Evolutionary conservation across 2,797 vertebrate species (phyloP).

Genomic region (Pachyuromys duprasi): DNA sequence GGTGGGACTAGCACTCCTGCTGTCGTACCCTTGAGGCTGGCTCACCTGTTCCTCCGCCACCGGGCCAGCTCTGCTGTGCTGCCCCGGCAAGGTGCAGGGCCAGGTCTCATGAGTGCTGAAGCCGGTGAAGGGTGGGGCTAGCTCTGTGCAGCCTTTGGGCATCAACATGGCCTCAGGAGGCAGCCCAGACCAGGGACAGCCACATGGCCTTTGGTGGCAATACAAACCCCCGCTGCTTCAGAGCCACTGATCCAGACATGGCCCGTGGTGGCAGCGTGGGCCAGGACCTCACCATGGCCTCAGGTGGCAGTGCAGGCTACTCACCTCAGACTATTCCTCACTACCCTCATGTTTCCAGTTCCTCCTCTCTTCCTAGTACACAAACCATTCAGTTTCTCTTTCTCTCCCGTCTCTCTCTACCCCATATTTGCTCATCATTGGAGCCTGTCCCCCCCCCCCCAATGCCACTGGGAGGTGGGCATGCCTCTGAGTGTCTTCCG

Average conservation of each 20-base stretch:
- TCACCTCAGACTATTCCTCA: not conserved
- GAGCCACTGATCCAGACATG: not conserved
- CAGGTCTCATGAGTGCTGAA: too few relatives aligned
- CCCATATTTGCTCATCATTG: not conserved
- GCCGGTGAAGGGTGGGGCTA: not conserved
- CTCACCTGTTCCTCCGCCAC: too few relatives aligned
- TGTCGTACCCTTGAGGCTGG: too few relatives aligned
- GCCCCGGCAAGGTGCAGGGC: not conserved
- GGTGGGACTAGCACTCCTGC: not conserved
- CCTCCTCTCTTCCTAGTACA: not conserved
- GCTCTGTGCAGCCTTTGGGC: not conserved
- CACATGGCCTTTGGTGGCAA: not conserved
- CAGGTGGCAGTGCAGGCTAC: not conserved
- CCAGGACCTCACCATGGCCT: not conserved
- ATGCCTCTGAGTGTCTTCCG: not conserved
- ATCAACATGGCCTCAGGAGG: not conserved
- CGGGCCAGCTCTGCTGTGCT: not conserved
- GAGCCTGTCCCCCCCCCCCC: not conserved
- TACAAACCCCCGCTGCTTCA: not conserved
- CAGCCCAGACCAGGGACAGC: not conserved
- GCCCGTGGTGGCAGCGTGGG: not conserved
- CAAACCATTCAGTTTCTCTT: not conserved
- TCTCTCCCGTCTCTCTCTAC: not conserved
- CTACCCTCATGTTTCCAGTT: not conserved
- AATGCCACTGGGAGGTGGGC: not conserved